Evolutionary conservation across 23 tunicate genomes (phyloP).

Genomic region (Halocynthia aurantium): DNA sequence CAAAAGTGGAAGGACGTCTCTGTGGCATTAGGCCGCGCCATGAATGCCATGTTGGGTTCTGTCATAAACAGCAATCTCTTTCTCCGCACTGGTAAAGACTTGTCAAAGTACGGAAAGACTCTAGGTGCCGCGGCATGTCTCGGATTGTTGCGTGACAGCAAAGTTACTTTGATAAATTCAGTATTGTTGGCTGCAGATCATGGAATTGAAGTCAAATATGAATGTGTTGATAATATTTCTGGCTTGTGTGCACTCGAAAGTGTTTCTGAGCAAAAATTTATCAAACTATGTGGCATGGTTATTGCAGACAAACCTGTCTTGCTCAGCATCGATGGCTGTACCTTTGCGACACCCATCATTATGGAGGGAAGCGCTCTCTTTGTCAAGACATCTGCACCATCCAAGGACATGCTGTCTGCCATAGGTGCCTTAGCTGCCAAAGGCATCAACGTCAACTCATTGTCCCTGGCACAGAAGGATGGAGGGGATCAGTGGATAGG

Average conservation of each 20-base stretch:
- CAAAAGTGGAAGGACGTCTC: constrained; percentile 7
- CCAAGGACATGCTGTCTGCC: too few species aligned
- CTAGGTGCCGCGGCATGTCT: constrained; percentile 64
- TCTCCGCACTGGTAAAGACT: constrained; percentile 3
- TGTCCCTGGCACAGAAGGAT: too few species aligned
- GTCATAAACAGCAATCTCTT: background rate
- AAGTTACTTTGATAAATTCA: constrained; percentile 62
- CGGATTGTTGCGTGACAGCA: constrained; percentile 33
- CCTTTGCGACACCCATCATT: constrained; percentile 14
- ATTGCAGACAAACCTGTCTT: constrained; percentile 12
- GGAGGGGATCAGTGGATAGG: too few species aligned
- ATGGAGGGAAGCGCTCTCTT: constrained; percentile 17
- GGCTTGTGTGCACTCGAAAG: background rate
- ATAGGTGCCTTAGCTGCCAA: too few species aligned
- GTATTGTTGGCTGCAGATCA: constrained; percentile 22
- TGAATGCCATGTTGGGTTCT: constrained; percentile 13
- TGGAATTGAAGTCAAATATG: constrained; percentile 41
- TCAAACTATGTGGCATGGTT: constrained; percentile 27
- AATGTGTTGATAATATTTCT: background rate
- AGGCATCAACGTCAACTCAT: too few species aligned
- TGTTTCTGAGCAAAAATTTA: background rate
- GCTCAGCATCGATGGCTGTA: constrained; percentile 2
- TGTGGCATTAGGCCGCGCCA: background rate
- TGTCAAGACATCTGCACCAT: background rate
- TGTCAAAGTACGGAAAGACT: constrained; percentile 25